phyloP scores from a whole-genome alignment of 2,888 invertebrate species.

The Globia sparganii region DNA sequence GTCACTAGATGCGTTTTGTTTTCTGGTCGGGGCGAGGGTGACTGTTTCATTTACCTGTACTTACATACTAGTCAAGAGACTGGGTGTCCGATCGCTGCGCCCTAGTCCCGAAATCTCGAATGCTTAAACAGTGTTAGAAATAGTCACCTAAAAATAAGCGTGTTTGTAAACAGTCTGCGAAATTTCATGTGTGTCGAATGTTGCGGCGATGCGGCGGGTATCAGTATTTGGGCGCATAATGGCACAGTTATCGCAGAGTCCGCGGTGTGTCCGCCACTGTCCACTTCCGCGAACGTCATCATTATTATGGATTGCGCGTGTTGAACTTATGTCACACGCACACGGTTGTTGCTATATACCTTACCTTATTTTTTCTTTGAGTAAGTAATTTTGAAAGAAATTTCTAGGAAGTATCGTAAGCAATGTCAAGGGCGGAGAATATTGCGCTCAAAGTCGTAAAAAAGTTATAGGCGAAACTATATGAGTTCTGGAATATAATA shows the following conservation, averaged over 20 bases:
- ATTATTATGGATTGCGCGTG: constrained; percentile 79
- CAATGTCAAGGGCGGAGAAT: constrained; percentile 43
- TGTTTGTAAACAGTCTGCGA: constrained; percentile 68
- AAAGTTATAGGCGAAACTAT: constrained; percentile 25
- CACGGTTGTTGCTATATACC: constrained; percentile 58
- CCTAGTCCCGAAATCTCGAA: constrained; percentile 23
- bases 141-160: constrained; percentile 65
- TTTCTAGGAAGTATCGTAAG: constrained; percentile 9
- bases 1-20: constrained; percentile 73
- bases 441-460: constrained; percentile 25
- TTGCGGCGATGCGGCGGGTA: constrained; percentile 35
- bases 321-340: constrained; percentile 72
- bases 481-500: constrained; percentile 9
- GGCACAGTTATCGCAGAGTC: constrained; percentile 54
- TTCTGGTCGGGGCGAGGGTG: constrained; percentile 34
- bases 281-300: constrained; percentile 81
- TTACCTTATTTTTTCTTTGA: constrained; percentile 28
- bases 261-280: constrained; percentile 55
- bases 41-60: constrained; percentile 52
- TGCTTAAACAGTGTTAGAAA: constrained; percentile 53
- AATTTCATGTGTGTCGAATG: constrained; percentile 51
- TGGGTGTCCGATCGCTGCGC: constrained; percentile 6
- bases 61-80: constrained; percentile 13
- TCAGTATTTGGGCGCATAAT: constrained; percentile 58
- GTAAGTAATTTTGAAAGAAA: constrained; percentile 9